A percentile compares a stretch with the other conserved stretches of the same genome.
Evolutionary conservation across 35 echinoderm and acorn worm species (phyloP).

Genomic region (Lytechinus pictus): DNA sequence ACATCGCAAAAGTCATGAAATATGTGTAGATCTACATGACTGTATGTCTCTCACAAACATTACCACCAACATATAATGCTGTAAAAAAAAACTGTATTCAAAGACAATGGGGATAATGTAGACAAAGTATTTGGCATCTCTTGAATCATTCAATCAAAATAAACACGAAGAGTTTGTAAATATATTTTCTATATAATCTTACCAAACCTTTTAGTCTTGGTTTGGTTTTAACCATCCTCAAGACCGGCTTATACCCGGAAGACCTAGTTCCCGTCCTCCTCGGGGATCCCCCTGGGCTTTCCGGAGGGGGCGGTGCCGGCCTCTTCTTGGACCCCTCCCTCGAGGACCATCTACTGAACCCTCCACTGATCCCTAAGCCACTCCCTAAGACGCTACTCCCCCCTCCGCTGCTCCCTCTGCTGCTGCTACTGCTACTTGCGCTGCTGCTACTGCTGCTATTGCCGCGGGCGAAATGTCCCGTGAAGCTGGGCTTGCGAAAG

Average conservation of each 20-base stretch:
- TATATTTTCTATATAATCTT: not conserved
- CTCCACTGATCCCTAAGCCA: not conserved
- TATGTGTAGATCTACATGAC: too few species aligned
- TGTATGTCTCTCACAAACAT: too few species aligned
- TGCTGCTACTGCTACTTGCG: not conserved
- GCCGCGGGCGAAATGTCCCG: not conserved
- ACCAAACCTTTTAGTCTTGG: conserved; percentile 50
- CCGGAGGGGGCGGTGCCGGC: not conserved
- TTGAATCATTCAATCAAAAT: too few species aligned
- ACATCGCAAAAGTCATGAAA: too few species aligned
- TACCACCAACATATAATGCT: too few species aligned
- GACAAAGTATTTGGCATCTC: too few species aligned
- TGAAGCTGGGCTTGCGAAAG: not conserved
- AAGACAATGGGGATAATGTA: too few species aligned
- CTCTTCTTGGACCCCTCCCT: conserved; percentile 24
- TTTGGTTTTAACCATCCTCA: conserved; percentile 36
- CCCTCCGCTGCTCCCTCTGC: not conserved
- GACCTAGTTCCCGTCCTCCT: not conserved
- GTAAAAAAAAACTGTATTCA: too few species aligned
- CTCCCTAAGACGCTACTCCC: not conserved
- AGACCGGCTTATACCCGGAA: not conserved
- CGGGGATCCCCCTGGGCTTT: not conserved
- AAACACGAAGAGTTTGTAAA: too few species aligned
- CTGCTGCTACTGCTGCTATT: not conserved
- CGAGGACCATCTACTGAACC: not conserved